Evolutionary conservation across 2,797 vertebrate species (phyloP), one percentile per base, ranked within the genome.

Genomic region (Macrochelys suwanniensis): DNA sequence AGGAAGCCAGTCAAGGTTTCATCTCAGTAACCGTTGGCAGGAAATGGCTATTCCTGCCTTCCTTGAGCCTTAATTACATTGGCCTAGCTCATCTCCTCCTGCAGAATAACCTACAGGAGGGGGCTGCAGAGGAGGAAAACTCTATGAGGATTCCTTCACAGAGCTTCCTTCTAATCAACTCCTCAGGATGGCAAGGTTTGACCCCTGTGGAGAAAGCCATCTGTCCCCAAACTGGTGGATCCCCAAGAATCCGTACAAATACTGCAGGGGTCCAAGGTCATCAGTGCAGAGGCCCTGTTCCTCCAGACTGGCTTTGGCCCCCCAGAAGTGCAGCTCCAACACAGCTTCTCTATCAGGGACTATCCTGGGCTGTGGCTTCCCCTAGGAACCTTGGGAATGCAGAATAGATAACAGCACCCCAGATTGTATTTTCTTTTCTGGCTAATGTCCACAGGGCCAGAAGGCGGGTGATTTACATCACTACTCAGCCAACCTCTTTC

Each of bases 1-100:
- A 94, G 84, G 11, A 82, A 84, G 28, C 26, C 68, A 51, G 80
- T 90, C 37, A 86, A 82, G 81, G 53, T 80, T 95, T 94, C 77
- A 15, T 89, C 82, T 91, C 87, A 76, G 45, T 89, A 71, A 91
- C 79, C 84, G 53, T 54, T 93, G 94, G 74, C 87, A 95, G 91
- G 89, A 94, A 94, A 91, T 53, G 82, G 4, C 80, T 82, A 47
- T 81, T 90, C 68, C 79, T 94, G 61, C 37, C 83, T 92, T 81
- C 54, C 85, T 88, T 83, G 56, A 88, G 88, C 81, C 68, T 89
- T 95, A 84, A 90, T 80, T 92, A 82, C 79, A 89, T 21, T 91
- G 87, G 53, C 82, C 91, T 16, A 80, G 5, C 76, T 89, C 42
- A 90, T 61, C 79, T 68, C 59, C 53, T 91, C 82, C 92, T 95